phyloP scores from a whole-genome alignment of 1,140 invertebrate species.

The Drosophila pectinifera region DNA sequence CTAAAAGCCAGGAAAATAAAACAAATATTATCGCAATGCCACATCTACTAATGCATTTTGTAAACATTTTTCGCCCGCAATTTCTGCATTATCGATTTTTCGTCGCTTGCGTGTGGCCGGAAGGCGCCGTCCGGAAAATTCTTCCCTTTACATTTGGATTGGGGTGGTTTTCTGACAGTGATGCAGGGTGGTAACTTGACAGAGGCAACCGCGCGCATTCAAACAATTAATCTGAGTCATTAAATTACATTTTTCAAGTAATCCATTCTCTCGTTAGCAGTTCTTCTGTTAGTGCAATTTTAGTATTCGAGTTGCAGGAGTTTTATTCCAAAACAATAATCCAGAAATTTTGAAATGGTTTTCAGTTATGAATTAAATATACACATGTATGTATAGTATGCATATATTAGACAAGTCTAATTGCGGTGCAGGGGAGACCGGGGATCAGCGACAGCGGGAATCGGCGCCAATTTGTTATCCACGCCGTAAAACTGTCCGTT shows the following conservation, averaged over 20 bases:
- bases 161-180: neutral
- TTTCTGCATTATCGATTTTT: conserved; percentile 58
- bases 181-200: conserved; percentile 1
- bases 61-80: conserved; percentile 78
- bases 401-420: neutral
- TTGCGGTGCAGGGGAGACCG: conserved; percentile 7
- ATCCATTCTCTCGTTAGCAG: neutral
- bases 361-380: neutral
- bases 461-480: conserved; percentile 70
- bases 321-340: neutral
- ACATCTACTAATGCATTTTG: conserved; percentile 74
- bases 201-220: neutral
- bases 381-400: neutral
- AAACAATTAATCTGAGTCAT: neutral
- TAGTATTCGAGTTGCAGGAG: too few relatives aligned
- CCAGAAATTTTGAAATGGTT: neutral
- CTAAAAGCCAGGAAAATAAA: conserved; percentile 56
- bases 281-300: neutral
- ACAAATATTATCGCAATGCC: conserved; percentile 50
- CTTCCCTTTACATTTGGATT: neutral
- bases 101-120: conserved; percentile 7
- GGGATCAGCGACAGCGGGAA: conserved; percentile 53
- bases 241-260: too few relatives aligned
- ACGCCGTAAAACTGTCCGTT: conserved; percentile 73
- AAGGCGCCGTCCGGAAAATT: neutral